Base-by-base conservation (phyloP, 2,888 invertebrate species). In the Iselma pallidipennis region DNA sequence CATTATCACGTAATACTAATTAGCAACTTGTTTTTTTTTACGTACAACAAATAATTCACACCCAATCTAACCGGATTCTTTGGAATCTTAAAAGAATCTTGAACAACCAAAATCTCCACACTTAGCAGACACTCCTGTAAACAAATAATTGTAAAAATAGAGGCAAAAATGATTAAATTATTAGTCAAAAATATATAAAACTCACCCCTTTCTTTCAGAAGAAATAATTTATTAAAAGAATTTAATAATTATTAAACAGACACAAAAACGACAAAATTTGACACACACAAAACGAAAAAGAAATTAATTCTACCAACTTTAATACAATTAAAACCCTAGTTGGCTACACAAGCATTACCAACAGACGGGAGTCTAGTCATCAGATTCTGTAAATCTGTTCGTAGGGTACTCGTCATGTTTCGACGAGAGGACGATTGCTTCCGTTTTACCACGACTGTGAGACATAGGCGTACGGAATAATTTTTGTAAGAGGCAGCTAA, bases 1-100 rank as follows among this genome's bases (percentile, higher is more conserved):
- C 63, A 63, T 63, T 45, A 49, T 57, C 55, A 55, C 45, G 19
- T 10, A 16, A 21, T n/a, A 23, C 19, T 5, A 25, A 54, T 33
- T 19, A 29, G 9, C n/a, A n/a, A n/a, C n/a, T n/a, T n/a, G n/a
- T n/a, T n/a, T n/a, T n/a, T n/a, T n/a, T n/a, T n/a, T n/a, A n/a
- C n/a, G n/a, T n/a, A 37, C 2, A 42, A 42, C 19, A 42, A 45
- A 23, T 12, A 45, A 5, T 45, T 16, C 16, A 37, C 16, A 37
- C 37, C 6, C 16, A 7, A 28, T 6, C 7, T 6, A 28, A 28
- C 28, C 28, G 28, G 28, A 28, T 28, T 28, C 28, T 6, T 6
- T 28, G 4, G 4, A 28, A 28, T 1, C 4, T 7, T 28, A 7
- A 5, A 28, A 28, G 7, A 28, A 9, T 28, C 9, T 5, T 7